Conservation (phyloP, 2,113 vertebrate species). For the Festucalex cinctus region DNA sequence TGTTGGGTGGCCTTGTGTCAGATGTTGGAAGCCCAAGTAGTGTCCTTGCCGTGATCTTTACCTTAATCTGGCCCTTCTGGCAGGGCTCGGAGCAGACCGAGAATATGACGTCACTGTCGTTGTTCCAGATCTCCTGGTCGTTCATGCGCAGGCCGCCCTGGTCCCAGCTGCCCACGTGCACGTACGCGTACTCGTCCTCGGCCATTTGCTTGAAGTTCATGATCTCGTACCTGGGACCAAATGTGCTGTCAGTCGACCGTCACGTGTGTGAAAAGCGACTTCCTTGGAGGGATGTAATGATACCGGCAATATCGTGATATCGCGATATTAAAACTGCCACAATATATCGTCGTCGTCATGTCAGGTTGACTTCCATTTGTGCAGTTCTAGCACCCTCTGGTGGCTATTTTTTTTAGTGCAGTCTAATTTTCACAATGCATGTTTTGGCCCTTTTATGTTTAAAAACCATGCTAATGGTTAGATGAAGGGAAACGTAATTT, state of each 20-base stretch:
- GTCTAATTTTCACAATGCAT: too few relatives aligned
- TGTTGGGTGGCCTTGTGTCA: not conserved
- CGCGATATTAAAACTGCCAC: too few relatives aligned
- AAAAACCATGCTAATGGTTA: too few relatives aligned
- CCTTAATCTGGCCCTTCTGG: slow-evolving; percentile 96
- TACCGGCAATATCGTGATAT: too few relatives aligned
- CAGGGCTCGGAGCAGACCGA: slow-evolving; percentile 97
- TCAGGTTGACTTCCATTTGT: too few relatives aligned
- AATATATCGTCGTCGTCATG: too few relatives aligned
- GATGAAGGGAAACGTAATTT: too few relatives aligned
- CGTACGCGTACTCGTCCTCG: slow-evolving; percentile 89
- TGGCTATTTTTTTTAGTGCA: too few relatives aligned
- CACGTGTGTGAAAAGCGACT: not conserved
- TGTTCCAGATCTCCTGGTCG: slow-evolving; percentile 93
- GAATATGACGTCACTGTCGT: slow-evolving; percentile 82
- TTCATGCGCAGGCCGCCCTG: slow-evolving; percentile 94
- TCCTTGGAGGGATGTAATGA: too few relatives aligned
- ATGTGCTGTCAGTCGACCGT: not conserved
- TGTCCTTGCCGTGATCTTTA: slow-evolving; percentile 33
- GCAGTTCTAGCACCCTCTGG: too few relatives aligned
- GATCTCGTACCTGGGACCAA: slow-evolving; percentile 88
- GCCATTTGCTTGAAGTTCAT: slow-evolving; percentile 97
- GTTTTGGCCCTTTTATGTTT: too few relatives aligned
- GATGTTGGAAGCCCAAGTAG: not conserved
- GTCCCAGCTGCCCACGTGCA: slow-evolving; percentile 98